Base-by-base conservation (phyloP, 2,113 vertebrate genomes). In the Onychorhynchus coronatus region DNA sequence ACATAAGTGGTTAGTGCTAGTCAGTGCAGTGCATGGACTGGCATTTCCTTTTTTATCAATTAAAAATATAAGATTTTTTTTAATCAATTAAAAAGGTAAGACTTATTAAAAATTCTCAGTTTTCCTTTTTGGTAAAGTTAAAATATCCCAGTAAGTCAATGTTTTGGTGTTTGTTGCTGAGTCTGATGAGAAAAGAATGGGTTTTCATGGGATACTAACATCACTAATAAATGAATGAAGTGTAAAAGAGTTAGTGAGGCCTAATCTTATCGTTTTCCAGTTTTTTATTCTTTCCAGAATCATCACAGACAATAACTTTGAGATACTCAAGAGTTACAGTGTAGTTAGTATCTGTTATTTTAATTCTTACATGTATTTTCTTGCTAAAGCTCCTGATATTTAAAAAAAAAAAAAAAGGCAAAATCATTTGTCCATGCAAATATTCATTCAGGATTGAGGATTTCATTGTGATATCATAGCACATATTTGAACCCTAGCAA, bases 1-100 rank as follows among this genome's bases (percentile, higher is more conserved):
- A 27, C 4, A 4, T 12, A 25, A 50, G 2, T 0, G 1, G 12
- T 11, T 63, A n/a, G 10, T 44, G 23, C 11, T 70, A 27, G 1
- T 53, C 23, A 70, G 12, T 74, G 28, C 39, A 49, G 31, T 14
- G 13, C 8, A 7, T 16, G 15, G 28, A 49, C 11, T 19, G 25
- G 1, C 5, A 20, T 75, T 93, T 84, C 8, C 3, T 25, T 49
- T 71, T 74, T 25, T 30, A 55, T 46, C 5, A 75, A 50, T 23
- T 61, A 33, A 41, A 55, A 78, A 31, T 5, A 22, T 24, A 41
- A 92, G 37, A 42, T 24, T n/a, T n/a, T 8, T 12, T 70, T 73
- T 24, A 25, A 59, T 44, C 4, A 74, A 59, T 22, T 59, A n/a
- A 39, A 53, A 81, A 30, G 5, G 25, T 23, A 41, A 92, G 37